phyloP scores from a whole-genome alignment of 2,113 vertebrate species.

The Marmota monax region DNA sequence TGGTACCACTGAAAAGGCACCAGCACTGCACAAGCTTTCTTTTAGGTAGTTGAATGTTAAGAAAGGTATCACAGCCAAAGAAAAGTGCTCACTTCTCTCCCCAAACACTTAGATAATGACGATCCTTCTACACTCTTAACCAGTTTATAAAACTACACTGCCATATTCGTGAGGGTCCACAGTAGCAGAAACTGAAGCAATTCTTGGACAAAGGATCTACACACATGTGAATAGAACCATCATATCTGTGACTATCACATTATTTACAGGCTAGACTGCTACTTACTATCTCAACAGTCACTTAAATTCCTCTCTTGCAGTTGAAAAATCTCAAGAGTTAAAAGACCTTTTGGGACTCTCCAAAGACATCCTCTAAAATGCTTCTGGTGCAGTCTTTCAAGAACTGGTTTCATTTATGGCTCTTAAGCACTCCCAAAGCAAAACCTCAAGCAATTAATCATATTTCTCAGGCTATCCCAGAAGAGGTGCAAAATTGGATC shows the following conservation, averaged over 20 bases:
- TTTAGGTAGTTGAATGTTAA: background rate
- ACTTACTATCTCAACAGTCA: background rate
- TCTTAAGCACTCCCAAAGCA: background rate
- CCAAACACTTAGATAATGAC: background rate
- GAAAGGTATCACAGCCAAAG: background rate
- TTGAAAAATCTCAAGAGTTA: background rate
- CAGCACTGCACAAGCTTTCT: background rate
- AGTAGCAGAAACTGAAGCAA: background rate
- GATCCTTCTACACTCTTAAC: background rate
- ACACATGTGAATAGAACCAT: background rate
- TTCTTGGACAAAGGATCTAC: rapidly evolving
- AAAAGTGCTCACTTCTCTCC: background rate
- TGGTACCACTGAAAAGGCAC: background rate
- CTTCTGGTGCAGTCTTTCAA: background rate
- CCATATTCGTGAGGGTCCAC: rapidly evolving
- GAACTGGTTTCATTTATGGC: background rate
- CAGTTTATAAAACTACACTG: background rate
- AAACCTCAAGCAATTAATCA: background rate
- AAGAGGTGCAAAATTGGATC: background rate
- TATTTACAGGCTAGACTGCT: background rate
- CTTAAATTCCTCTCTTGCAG: background rate
- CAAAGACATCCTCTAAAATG: background rate
- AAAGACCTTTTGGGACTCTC: background rate
- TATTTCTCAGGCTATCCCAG: background rate
- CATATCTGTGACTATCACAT: background rate